Base-by-base conservation (phyloP, 2,113 vertebrate genomes). In the Thalassoma bifasciatum region DNA sequence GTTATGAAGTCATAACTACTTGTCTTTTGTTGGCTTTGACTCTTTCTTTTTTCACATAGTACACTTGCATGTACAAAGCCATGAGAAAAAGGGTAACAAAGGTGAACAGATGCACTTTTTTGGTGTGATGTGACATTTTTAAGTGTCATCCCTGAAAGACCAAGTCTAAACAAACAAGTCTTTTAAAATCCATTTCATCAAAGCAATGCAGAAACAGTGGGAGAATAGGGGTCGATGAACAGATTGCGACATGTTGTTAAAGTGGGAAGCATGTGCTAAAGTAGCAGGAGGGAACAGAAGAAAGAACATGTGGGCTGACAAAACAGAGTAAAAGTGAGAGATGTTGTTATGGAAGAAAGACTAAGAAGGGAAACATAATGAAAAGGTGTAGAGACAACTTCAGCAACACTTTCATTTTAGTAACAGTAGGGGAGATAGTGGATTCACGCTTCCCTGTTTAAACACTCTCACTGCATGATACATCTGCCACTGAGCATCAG, bases 371-470 rank as follows among this genome's bases (percentile, higher is more conserved):
- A 54, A 46, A 66, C 23, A 53, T 72, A 44, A 10, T 72, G 72
- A 72, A 37, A 73, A 42, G 46, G 64, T 62, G 77, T 13, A 59
- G 76, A 79, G 53, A 47, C 17, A n/a, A 19, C 22, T 57, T 47
- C 57, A 79, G 79, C 72, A 86, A 89, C 86, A 89, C 88, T 82
- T 83, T 73, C 22, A 47, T 66, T 81, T 72, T 85, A 85, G 79
- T 66, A 75, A 65, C 59, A 8, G 30, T 30, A 30, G 62, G 3
- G 70, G 52, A 10, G 56, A 54, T 51, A 19, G 57, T 50, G 68
- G 62, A 77, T 81, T 84, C 69, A 80, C 75, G 75, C 69, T 53
- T 57, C 53, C 16, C 38, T 10, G 47, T 78, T 84, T 58, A 71
- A 79, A 86, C 64, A 84, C 72, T 77, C 86, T 56, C 78, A 6